Conservation (phyloP, 2,797 vertebrate species). For the Urophycis tenuis region DNA sequence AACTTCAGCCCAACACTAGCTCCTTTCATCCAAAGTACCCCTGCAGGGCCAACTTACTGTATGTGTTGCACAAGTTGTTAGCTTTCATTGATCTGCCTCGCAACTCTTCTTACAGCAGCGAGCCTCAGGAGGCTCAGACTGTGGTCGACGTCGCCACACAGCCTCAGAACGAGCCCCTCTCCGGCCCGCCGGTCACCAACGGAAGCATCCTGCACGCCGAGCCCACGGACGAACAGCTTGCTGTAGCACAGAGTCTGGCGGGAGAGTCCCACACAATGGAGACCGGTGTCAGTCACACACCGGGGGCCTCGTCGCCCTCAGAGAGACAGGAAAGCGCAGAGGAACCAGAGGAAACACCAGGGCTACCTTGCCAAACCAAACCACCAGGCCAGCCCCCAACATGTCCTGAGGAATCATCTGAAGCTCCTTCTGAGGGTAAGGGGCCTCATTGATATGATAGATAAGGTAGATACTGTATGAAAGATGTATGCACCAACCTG, state of each 20-base stretch:
- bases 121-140: constrained; percentile 14
- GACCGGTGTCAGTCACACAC: neutral
- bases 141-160: constrained; percentile 7
- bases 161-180: constrained; percentile 25
- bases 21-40: neutral
- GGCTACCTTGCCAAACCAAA: neutral
- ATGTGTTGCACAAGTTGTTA: neutral
- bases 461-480: neutral
- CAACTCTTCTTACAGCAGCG: constrained; percentile 15
- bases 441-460: neutral
- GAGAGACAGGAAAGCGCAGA: constrained; percentile 8
- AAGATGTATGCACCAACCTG: too few relatives aligned
- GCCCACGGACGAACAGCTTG: neutral
- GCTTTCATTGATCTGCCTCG: neutral
- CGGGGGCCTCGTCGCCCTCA: neutral
- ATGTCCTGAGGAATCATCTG: neutral
- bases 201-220: neutral
- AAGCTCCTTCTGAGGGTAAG: neutral
- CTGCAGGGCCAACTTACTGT: constrained; percentile 1
- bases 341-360: neutral
- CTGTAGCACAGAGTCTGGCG: neutral
- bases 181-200: constrained; percentile 23
- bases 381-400: neutral
- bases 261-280: neutral
- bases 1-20: neutral